These are phyloP conservation scores for Mobula birostris DNA, from an alignment of 2,113 vertebrate genomes.

Conservation along the genomic window DNA sequence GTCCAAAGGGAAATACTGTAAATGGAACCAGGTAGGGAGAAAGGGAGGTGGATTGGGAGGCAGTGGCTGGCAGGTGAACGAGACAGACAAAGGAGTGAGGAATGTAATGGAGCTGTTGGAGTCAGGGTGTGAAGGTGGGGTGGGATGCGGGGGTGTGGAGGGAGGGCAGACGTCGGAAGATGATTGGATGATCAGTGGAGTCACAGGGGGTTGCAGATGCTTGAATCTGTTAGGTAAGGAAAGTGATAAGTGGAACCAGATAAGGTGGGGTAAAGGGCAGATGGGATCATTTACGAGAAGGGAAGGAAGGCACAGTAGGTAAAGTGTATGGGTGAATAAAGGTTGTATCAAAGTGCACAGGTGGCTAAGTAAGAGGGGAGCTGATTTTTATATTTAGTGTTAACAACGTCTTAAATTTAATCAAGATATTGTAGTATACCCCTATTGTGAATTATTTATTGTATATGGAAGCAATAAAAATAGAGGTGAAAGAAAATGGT, in stretches of 20 bases:
- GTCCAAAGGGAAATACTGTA: not conserved
- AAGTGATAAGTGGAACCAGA: no score
- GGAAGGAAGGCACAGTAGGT: no score
- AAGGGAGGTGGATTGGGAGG: not conserved
- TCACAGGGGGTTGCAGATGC: no score
- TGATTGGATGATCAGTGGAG: no score
- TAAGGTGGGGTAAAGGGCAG: no score
- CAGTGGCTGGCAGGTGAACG: not conserved
- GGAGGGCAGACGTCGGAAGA: no score
- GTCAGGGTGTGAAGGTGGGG: not conserved
- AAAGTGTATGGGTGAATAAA: no score
- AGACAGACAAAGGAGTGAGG: not conserved
- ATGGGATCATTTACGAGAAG: no score
- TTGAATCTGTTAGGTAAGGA: no score
- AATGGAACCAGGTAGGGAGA: not conserved
- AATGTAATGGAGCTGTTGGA: not conserved
- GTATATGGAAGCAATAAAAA: not conserved
- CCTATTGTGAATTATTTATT: not conserved
- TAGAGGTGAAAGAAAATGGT: not conserved
- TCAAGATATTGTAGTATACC: not conserved
- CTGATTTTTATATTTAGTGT: not conserved
- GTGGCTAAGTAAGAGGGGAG: not conserved
- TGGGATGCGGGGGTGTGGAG: not conserved
- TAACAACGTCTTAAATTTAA: not conserved
- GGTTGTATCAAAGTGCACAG: not conserved